Evolutionary conservation across 2,888 invertebrate genomes (phyloP), one percentile per base, ranked within the genome.

Genomic region (Eilema depressum): DNA sequence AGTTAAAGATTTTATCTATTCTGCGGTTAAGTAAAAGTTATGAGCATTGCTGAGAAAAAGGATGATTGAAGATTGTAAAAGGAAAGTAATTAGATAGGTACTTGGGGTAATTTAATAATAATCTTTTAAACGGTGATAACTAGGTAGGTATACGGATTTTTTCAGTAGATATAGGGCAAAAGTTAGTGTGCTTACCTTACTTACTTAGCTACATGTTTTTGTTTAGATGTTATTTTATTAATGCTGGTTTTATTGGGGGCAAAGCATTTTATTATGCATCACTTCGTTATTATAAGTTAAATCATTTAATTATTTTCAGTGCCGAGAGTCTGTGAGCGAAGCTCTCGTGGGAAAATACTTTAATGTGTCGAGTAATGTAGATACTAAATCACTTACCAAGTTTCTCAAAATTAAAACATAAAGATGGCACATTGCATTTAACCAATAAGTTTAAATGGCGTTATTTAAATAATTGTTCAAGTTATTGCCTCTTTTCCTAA

Each of bases 281-380:
- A 20, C 47, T 47, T 20, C 47, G 1, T 25, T 57, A 59, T 59
- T 26, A 14, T 26, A 25, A 12, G 57, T 59, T 12, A 23, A 14
- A 1, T 59, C 26, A 25, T 59, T 12, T n/a, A 53, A 53, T 7
- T 28, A 64, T 53, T 28, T 47, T 30, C 28, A 53, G 20, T 14
- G 12, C n/a, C n/a, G 14, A 47, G 53, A 28, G 53, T 12, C 64
- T 53, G 57, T 14, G 5, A 14, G 25, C 25, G 59, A 25, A 59
- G 25, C 62, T 33, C 37, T 66, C 70, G 62, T 66, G 70, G 62
- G 66, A 70, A 70, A 62, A 69, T 66, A 33, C 47, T 63, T 66
- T 53, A 69, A 69, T 56, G 60, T 57, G 69, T 56, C 61, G 53
- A 66, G 69, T 69, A 33, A 64, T 69, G 64, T 47, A 64, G 25